Conservation (phyloP, 2,113 vertebrate species). For the Oenanthe melanoleuca region DNA sequence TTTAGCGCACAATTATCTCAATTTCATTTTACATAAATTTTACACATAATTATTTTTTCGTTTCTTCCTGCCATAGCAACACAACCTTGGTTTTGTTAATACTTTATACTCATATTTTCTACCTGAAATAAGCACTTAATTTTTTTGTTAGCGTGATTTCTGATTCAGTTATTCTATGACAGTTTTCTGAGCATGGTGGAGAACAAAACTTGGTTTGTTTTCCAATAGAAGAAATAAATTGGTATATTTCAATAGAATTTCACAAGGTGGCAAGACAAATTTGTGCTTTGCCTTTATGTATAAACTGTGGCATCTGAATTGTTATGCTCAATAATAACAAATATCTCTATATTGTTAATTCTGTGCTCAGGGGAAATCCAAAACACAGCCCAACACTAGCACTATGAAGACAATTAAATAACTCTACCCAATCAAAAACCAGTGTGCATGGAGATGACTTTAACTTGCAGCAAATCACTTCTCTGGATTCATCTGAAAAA, state of each 20-base stretch:
- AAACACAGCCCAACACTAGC: not conserved
- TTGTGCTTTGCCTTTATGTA: not conserved
- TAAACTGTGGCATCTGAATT: not conserved
- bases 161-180: not conserved
- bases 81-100: not conserved
- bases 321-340: not conserved
- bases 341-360: not conserved
- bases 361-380: not conserved
- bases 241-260: slow-evolving; percentile 14
- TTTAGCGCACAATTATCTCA: slow-evolving; percentile 44
- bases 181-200: not conserved
- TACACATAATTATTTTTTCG: slow-evolving; percentile 1
- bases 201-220: not conserved
- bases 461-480: not conserved
- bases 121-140: slow-evolving; percentile 2
- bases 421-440: not conserved
- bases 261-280: not conserved
- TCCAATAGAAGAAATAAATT: not conserved
- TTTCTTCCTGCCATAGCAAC: not conserved
- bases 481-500: not conserved
- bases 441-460: not conserved
- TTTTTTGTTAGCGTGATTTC: slow-evolving; percentile 11
- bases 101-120: slow-evolving; percentile 12
- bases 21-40: slow-evolving; percentile 58
- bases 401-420: not conserved